A percentile compares a stretch with the other conserved stretches of the same genome.
These are phyloP conservation scores for Ceratina australensis DNA, from an alignment of 1,140 invertebrate genomes.

Conservation along the genomic window DNA sequence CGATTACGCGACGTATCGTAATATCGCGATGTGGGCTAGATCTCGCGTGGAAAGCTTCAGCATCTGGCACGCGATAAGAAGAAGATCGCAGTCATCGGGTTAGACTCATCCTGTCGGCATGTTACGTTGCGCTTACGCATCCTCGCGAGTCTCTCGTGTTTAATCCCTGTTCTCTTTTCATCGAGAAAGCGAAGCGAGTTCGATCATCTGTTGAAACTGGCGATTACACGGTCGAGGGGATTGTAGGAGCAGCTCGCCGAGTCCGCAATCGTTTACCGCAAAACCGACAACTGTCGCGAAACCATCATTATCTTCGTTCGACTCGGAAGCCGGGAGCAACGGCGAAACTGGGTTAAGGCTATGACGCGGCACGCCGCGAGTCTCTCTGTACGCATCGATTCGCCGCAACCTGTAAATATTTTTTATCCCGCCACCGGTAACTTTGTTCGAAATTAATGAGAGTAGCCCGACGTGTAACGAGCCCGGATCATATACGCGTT, in stretches of 20 bases:
- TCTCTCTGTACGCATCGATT: not conserved
- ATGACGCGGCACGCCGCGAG: slow-evolving; percentile 11
- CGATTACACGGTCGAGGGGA: slow-evolving; percentile 16
- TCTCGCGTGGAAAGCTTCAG: slow-evolving; percentile 9
- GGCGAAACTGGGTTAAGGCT: slow-evolving; percentile 34
- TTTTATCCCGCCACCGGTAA: not conserved
- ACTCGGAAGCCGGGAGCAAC: not conserved
- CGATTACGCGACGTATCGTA: slow-evolving; percentile 25
- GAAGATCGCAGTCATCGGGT: not conserved
- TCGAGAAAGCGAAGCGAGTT: not conserved
- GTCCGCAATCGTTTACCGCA: slow-evolving; percentile 38
- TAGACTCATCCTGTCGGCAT: too few relatives aligned
- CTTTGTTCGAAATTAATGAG: slow-evolving; percentile 48
- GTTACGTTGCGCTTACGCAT: too few relatives aligned
- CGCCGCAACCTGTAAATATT: not conserved
- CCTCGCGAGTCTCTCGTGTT: not conserved
- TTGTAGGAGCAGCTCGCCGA: slow-evolving; percentile 22
- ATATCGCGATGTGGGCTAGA: slow-evolving; percentile 21
- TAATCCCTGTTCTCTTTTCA: not conserved
- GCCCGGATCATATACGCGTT: slow-evolving; percentile 34
- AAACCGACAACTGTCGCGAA: slow-evolving; percentile 41
- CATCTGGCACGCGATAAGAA: slow-evolving; percentile 37
- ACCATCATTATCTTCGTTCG: slow-evolving; percentile 44
- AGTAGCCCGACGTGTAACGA: slow-evolving; percentile 6
- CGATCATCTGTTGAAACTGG: slow-evolving; percentile 19